Evolutionary conservation across 1,140 invertebrate genomes (phyloP), one percentile per base, ranked within the genome.

Genomic region (Drosophila takahashii): DNA sequence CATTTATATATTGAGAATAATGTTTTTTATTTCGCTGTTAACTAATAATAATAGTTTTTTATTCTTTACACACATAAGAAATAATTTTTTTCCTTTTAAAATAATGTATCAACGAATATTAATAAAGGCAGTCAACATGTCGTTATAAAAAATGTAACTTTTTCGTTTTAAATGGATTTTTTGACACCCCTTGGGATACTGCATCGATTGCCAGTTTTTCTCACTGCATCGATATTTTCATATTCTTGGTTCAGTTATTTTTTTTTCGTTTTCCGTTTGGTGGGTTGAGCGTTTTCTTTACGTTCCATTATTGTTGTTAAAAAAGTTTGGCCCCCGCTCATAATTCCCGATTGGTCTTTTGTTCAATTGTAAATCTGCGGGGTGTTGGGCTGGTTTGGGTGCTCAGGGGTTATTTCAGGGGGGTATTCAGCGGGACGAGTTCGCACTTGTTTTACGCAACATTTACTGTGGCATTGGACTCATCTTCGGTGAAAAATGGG

Each of bases 331-430:
- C 59, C 75, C 51, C 59, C 75, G 81, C 83, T 79, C 84, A 86
- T 86, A 86, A 86, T 86, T 86, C 83, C 83, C 83, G 71, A 86
- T 87, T 86, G 83, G 75, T 86, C 83, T 86, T 86, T 89, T 87
- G 83, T 83, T 79, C 83, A 79, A 86, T 86, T 89, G 83, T 73
- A 80, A 80, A 64, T 62, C 53, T 59, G 66, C 15, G 10, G 39
- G 47, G 52, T 44, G 47, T 22, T 29, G 11, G 4, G 29, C 27
- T 52, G 18, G n/a, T 11, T 42, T 15, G 41, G 22, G 50, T 27
- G 29, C 42, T n/a, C 10, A 3, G 11, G 27, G 48, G 11, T 6
- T 10, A 32, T 32, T 32, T 32, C 34, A 13, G 7, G 32, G 36
- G 34, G 36, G 22, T 39, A 65, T 58, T 42, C 81, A 65, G 67